Evolutionary conservation across 1,140 invertebrate genomes (phyloP).

Genomic region (Drosophila saltans): DNA sequence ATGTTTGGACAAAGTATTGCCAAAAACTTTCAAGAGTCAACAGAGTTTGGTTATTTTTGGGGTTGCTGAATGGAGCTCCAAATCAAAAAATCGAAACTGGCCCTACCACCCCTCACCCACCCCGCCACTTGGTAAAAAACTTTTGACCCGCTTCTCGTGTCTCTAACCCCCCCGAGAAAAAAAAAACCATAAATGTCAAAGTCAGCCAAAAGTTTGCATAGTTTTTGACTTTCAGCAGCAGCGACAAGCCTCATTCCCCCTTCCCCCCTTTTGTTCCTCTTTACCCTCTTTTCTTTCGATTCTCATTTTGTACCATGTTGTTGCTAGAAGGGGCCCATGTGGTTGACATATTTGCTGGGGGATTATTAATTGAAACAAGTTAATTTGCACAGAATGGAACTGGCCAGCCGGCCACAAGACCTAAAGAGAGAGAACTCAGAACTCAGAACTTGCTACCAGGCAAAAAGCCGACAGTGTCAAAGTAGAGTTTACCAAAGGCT

Average conservation of each 20-base stretch:
- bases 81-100: conserved; percentile 63
- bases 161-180: conserved; percentile 29
- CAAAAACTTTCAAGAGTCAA: conserved; percentile 58
- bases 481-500: conserved; percentile 66
- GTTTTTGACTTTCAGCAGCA: conserved; percentile 76
- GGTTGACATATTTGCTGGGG: conserved; percentile 82
- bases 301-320: conserved; percentile 29
- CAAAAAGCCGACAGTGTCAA: conserved; percentile 54
- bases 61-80: conserved; percentile 17
- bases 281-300: too few species aligned
- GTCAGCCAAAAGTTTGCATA: conserved; percentile 79
- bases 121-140: conserved; percentile 41
- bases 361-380: conserved; percentile 83
- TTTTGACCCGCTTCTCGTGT: conserved; percentile 39
- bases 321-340: conserved; percentile 41
- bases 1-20: conserved; percentile 62
- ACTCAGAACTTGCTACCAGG: conserved; percentile 5
- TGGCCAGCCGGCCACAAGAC: conserved; percentile 29
- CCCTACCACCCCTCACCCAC: too few species aligned
- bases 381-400: conserved; percentile 76
- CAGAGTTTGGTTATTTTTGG: conserved; percentile 16
- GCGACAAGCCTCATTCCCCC: conserved; percentile 22
- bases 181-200: conserved; percentile 82
- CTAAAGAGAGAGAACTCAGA: neutral
- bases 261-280: neutral